These are phyloP conservation scores for Stramonita haemastoma DNA, from an alignment of 2,888 invertebrate species.

Conservation along the genomic window DNA sequence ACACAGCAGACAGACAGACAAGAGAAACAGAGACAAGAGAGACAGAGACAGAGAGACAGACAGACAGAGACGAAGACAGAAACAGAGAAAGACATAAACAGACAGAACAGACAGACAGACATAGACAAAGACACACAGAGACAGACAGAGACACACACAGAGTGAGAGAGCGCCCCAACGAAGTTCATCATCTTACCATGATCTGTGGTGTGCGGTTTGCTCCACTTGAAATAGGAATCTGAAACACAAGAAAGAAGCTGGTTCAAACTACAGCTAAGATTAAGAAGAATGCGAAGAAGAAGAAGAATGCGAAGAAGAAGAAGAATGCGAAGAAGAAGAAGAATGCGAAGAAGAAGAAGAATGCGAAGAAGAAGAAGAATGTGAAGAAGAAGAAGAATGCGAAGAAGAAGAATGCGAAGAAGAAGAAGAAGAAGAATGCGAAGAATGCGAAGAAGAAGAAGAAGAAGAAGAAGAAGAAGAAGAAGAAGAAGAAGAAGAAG, in stretches of 20 bases:
- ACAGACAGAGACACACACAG: too few relatives aligned
- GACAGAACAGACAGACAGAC: too few relatives aligned
- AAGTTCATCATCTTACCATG: conserved; percentile 44
- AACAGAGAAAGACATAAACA: too few relatives aligned
- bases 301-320: not conserved
- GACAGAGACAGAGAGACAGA: too few relatives aligned
- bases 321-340: not conserved
- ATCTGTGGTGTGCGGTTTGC: conserved; percentile 47
- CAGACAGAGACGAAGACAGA: too few relatives aligned
- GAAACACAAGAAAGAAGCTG: conserved; percentile 14
- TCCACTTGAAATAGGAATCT: conserved; percentile 50
- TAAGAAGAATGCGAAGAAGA: not conserved
- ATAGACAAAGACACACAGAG: too few relatives aligned
- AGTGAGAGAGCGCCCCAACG: too few relatives aligned
- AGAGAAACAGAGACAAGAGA: too few relatives aligned
- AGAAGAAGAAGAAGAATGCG: not conserved
- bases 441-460: not conserved
- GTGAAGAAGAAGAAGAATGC: too few relatives aligned
- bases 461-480: not conserved
- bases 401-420: not conserved
- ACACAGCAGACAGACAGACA: too few relatives aligned
- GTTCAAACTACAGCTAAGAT: not conserved
- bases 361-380: not conserved
- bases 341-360: not conserved
- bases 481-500: not conserved